Conservation (phyloP, 2,797 vertebrate genomes). For the Propithecus deckenii region DNA sequence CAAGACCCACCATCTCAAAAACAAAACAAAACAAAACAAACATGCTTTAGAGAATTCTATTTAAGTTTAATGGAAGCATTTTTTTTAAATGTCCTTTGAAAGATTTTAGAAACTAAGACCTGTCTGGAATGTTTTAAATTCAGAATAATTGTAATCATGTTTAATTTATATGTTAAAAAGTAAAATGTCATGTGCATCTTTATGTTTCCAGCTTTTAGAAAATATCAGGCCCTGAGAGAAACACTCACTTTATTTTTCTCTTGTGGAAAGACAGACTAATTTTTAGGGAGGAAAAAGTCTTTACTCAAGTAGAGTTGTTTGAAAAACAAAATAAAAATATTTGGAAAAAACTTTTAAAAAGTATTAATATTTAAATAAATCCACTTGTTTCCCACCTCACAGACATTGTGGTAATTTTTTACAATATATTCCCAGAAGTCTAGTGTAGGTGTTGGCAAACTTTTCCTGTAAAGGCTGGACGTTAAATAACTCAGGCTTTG, state of each 20-base stretch:
- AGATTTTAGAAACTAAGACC: not conserved
- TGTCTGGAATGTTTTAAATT: slow-evolving; percentile 33
- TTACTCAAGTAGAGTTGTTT: not conserved
- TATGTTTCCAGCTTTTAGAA: slow-evolving; percentile 17
- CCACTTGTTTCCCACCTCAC: not conserved
- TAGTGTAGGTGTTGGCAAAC: not conserved
- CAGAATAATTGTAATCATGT: not conserved
- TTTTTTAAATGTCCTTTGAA: not conserved
- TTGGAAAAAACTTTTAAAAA: not conserved
- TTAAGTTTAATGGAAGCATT: slow-evolving; percentile 19
- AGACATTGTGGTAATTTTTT: not conserved
- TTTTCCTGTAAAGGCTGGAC: slow-evolving; percentile 1
- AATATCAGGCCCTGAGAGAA: not conserved
- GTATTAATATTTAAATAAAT: slow-evolving; percentile 19
- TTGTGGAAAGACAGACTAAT: not conserved
- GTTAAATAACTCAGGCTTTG: not conserved
- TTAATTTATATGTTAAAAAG: slow-evolving; percentile 32
- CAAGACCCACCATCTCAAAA: too few relatives aligned
- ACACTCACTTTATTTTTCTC: not conserved
- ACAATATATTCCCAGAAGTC: not conserved
- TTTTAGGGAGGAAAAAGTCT: not conserved
- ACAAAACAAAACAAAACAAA: not conserved
- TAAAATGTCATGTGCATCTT: not conserved
- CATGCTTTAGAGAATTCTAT: not conserved
- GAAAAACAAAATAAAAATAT: slow-evolving; percentile 46